A percentile compares a stretch with the other conserved stretches of the same genome.
These are phyloP conservation scores for Callimorpha dominula DNA, from an alignment of 2,888 invertebrate species.

Conservation along the genomic window DNA sequence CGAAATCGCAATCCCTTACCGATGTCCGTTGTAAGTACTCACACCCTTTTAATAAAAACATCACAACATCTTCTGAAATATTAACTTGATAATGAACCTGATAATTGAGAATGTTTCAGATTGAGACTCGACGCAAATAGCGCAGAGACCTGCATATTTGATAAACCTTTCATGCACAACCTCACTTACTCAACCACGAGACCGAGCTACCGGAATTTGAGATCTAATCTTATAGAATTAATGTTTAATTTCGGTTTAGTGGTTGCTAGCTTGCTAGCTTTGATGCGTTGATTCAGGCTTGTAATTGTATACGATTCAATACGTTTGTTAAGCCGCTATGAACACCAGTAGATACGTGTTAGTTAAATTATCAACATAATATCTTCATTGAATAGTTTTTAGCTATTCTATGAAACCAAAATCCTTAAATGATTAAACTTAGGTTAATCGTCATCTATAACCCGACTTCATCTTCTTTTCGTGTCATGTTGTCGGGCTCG, in stretches of 20 bases:
- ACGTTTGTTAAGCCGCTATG: not conserved
- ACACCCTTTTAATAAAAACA: not conserved
- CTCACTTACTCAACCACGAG: constrained; percentile 28
- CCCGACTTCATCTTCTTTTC: not conserved
- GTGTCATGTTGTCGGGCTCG: not conserved
- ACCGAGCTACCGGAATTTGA: constrained; percentile 15
- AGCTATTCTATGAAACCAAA: not conserved
- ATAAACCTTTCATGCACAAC: constrained; percentile 38
- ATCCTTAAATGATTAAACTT: not conserved
- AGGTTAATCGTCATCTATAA: not conserved
- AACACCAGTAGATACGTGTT: not conserved
- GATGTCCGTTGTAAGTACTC: too few species aligned
- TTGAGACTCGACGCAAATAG: constrained; percentile 26
- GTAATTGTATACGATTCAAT: not conserved
- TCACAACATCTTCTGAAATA: not conserved
- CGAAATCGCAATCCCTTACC: not conserved
- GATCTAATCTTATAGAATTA: constrained; percentile 17
- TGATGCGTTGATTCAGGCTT: not conserved
- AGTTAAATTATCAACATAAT: not conserved
- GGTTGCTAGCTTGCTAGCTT: not conserved
- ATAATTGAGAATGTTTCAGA: too few species aligned
- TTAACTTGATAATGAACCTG: not conserved
- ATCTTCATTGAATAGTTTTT: not conserved
- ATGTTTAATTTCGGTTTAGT: constrained; percentile 6
- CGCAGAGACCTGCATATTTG: constrained; percentile 42